Base-by-base conservation (phyloP, 2,797 vertebrate species). In the Avahi laniger region DNA sequence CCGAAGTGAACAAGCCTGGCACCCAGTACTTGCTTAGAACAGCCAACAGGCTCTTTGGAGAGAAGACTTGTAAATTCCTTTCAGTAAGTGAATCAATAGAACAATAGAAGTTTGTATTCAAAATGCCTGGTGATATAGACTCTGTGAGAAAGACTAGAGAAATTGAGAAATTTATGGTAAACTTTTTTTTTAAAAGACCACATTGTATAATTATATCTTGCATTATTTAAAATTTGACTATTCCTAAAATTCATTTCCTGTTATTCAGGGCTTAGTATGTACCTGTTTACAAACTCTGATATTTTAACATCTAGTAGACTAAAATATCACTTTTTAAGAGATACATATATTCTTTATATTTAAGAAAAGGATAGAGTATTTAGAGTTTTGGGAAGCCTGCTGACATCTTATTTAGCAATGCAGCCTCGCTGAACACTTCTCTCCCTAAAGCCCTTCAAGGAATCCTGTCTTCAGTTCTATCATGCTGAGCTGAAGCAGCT, bases 31-130 rank as follows among this genome's bases (percentile, higher is more conserved):
- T 98, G 35, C 99, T 99, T 96, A 99, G 98, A 89, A 97, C 98
- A 1, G 99, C 99, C 33, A 99, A 99, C 97, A 98, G 99, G 5
- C 99, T 99, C 48, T 99, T 99, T 35, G 99, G 99, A 95, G 99
- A 99, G 80, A 96, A 98, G 94, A 98, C 99, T 0, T 99, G 98
- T 95, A 63, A 99, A 65, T 99, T 99, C 97, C 94, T 99, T 43
- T 57, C 98, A 80, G 99, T 99, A 98, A 99, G 98, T 97, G 6
- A 81, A 15, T n/a, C 59, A 73, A 15, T 43, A 54, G 22, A 89
- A 61, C 0, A 12, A 2, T 70, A 46, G 86, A 89, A 83, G 67
- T 1, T 59, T 35, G 35, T 52, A 65, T 50, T 50, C 17, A 59
- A 14, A 92, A 52, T 0, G 43, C 7, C 57, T 92, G 20, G 63